Conservation (phyloP, 2,797 vertebrate species). For the Liasis olivaceus region DNA sequence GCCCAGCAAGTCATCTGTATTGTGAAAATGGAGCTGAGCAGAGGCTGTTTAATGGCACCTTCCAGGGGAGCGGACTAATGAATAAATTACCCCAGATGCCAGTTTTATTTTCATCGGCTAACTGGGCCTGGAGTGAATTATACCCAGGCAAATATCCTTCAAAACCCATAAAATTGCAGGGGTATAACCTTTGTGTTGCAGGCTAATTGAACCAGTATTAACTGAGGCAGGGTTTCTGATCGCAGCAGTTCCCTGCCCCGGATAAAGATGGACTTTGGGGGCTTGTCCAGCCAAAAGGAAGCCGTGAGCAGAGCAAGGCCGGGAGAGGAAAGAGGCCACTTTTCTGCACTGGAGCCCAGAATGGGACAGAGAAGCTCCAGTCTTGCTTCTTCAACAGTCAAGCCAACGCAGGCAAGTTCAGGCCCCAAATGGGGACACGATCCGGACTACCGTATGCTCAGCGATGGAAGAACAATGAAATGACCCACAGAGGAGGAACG, state of each 20-base stretch:
- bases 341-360: not conserved
- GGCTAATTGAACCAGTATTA: constrained; percentile 29
- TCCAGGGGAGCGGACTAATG: not conserved
- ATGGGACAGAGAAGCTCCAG: not conserved
- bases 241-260: not conserved
- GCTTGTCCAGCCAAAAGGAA: not conserved
- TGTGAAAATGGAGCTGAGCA: not conserved
- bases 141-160: not conserved
- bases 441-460: no score
- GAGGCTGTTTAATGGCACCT: not conserved
- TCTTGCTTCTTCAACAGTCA: not conserved
- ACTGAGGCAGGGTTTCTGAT: not conserved
- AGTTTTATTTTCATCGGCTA: constrained; percentile 25
- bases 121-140: not conserved
- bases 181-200: not conserved
- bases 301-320: not conserved
- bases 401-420: constrained; percentile 17
- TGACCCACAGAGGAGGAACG: no score
- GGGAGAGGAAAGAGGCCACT: not conserved
- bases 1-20: not conserved
- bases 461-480: no score
- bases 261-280: not conserved
- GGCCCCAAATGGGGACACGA: not conserved
- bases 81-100: not conserved
- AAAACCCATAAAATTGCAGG: constrained; percentile 20